A percentile compares a stretch with the other conserved stretches of the same genome.
Conservation (phyloP, 2,797 vertebrate species). For the Mormyrops attenuatus region DNA sequence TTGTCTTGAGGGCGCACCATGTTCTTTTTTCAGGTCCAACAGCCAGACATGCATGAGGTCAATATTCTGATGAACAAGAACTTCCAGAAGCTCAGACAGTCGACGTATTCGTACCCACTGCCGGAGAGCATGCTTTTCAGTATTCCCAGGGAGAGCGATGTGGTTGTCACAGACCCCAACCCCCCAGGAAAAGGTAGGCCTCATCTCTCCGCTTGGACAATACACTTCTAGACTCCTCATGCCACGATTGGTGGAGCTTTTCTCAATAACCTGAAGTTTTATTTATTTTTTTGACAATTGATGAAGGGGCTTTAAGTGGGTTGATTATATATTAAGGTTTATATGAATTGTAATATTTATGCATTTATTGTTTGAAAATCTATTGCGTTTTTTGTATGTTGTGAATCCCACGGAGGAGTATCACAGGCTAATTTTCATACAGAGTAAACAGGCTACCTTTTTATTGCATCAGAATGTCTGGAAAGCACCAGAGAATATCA, state of each 20-base stretch:
- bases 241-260: neutral
- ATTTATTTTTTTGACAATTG: neutral
- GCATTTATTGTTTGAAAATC: neutral
- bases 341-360: neutral
- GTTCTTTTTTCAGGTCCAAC: slow-evolving; percentile 66
- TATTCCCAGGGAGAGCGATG: slow-evolving; percentile 72
- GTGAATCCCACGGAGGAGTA: neutral
- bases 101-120: slow-evolving; percentile 72
- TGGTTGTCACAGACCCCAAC: slow-evolving; percentile 73
- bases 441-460: neutral
- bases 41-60: slow-evolving; percentile 82
- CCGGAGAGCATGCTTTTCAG: slow-evolving; percentile 82
- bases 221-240: neutral
- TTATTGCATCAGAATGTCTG: neutral
- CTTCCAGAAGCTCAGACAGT: slow-evolving; percentile 70
- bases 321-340: neutral
- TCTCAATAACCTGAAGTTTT: neutral
- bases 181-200: slow-evolving; percentile 69
- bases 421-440: neutral
- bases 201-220: neutral
- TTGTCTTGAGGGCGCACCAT: neutral
- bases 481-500: neutral
- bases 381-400: neutral
- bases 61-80: slow-evolving; percentile 79
- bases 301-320: neutral